Conservation (phyloP, 2,797 vertebrate species). For the Parauchenoglanis ngamensis region DNA sequence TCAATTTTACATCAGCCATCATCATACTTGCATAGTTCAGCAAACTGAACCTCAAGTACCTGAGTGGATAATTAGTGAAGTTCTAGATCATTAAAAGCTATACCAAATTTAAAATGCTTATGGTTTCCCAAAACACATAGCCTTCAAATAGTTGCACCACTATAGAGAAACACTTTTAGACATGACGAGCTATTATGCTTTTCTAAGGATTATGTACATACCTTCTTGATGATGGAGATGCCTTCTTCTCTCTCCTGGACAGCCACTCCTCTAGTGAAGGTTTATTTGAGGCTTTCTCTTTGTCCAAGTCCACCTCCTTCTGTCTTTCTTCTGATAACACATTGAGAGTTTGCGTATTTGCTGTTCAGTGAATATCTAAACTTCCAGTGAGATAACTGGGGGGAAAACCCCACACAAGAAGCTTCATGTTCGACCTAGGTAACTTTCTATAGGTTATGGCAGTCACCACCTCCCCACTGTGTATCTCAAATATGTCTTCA, state of each 20-base stretch:
- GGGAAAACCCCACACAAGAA: neutral
- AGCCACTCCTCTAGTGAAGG: slow-evolving; percentile 87
- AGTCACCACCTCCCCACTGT: neutral
- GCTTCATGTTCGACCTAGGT: neutral
- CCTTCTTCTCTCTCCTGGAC: slow-evolving; percentile 78
- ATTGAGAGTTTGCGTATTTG: slow-evolving; percentile 4
- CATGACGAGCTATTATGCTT: neutral
- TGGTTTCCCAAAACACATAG: neutral
- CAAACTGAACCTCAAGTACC: neutral
- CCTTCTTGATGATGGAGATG: slow-evolving; percentile 75
- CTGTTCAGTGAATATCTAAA: neutral
- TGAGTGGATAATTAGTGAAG: neutral
- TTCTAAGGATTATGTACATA: slow-evolving; percentile 58
- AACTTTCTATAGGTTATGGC: neutral
- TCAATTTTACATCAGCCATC: neutral
- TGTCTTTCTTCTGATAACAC: slow-evolving; percentile 79
- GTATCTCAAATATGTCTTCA: neutral
- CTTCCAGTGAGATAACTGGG: neutral
- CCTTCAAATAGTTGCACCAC: neutral
- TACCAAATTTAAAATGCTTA: neutral
- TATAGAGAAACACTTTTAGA: neutral
- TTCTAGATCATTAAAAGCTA: neutral
- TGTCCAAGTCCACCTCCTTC: slow-evolving; percentile 70
- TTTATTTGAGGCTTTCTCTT: slow-evolving; percentile 59
- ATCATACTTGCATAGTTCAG: neutral